Base-by-base conservation (phyloP, 2,888 invertebrate genomes). In the Eupeodes luniger region DNA sequence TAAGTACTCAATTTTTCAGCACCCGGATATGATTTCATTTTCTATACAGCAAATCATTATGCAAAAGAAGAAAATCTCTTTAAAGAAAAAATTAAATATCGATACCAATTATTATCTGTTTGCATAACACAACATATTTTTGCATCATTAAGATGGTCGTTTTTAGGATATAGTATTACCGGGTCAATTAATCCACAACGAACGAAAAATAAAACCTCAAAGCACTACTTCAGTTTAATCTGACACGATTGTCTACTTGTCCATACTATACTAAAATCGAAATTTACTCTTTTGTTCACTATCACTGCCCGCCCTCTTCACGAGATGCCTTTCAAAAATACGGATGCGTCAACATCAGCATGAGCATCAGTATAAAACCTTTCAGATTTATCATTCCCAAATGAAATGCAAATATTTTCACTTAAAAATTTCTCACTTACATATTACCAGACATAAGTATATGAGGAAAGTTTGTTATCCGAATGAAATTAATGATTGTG, bases 401-500 rank as follows among this genome's bases (percentile, higher is more conserved):
- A 67, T 69, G 67, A 69, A 70, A 81, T 67, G 75, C 76, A 72
- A 82, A 77, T 77, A 70, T 49, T 77, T 66, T 70, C 64, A 70
- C 77, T 82, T 82, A 57, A 70, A 53, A 34, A 59, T 76, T 80
- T 76, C 70, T 75, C 36, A 49, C 64, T 85, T 16, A 57, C 53
- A 5, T 53, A 27, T n/a, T 4, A 11, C 4, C 11, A 47, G 10
- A 40, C 10, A 11, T 47, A 12, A 11, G 12, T 47, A 47, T 10
- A 49, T 36, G 27, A 64, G 53, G 64, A 64, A 61, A 80, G 62
- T 75, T 83, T 27, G 27, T 27, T 59, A 70, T 76, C 69, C 19
- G 19, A 62, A 74, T 36, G 62, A 70, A 80, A 76, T 76, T 70
- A 85, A 85, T 77, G 82, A 83, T 66, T 79, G 70, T 82, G 86